Conservation (phyloP, 2,797 vertebrate species). For the Coranthus polyacanthus region DNA sequence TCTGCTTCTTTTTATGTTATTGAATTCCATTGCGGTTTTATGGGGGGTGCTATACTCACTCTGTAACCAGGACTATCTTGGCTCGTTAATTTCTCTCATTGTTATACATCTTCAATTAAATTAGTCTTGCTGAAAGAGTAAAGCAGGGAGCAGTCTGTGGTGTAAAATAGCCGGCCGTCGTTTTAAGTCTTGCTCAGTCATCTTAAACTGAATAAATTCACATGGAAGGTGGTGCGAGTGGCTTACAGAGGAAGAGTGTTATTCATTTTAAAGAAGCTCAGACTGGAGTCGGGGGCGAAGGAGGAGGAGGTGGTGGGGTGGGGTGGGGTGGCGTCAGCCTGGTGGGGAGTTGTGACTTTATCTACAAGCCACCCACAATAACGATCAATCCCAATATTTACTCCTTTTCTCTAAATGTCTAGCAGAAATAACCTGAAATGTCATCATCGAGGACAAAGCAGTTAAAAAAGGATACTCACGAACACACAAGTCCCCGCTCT, state of each 20-base stretch:
- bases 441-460: conserved; percentile 50
- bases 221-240: conserved; percentile 16
- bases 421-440: conserved; percentile 52
- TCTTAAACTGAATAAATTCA: conserved; percentile 48
- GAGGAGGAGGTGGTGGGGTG: background rate
- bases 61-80: conserved; percentile 59
- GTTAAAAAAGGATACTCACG: conserved; percentile 85
- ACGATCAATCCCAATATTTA: conserved; percentile 54
- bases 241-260: conserved; percentile 28
- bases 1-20: conserved; percentile 67
- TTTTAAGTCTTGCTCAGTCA: conserved; percentile 55
- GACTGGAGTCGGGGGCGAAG: background rate
- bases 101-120: conserved; percentile 79
- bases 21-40: conserved; percentile 72
- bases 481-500: conserved; percentile 95
- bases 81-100: conserved; percentile 80
- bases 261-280: conserved; percentile 25
- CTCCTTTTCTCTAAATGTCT: conserved; percentile 42
- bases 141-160: conserved; percentile 24
- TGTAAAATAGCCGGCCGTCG: conserved; percentile 38
- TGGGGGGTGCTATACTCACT: conserved; percentile 41
- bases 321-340: background rate
- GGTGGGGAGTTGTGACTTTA: conserved; percentile 30
- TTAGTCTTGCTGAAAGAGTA: conserved; percentile 57
- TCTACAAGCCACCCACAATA: conserved; percentile 32